Evolutionary conservation across 2,888 invertebrate species (phyloP).

Genomic region (Mythimna impura): DNA sequence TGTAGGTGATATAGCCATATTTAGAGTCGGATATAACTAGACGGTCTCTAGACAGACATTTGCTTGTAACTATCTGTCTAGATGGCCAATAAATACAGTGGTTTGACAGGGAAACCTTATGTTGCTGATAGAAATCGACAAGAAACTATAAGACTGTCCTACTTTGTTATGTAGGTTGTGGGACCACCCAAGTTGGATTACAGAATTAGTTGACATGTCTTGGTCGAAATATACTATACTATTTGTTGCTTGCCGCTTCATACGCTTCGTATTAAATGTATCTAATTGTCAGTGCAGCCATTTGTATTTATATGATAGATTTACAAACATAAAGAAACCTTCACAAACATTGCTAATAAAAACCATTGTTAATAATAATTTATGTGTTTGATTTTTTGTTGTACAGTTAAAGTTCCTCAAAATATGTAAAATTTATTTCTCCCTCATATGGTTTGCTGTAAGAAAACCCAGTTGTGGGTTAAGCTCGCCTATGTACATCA

Average conservation of each 20-base stretch:
- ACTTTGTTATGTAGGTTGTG: slow-evolving; percentile 32
- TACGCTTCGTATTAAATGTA: background rate
- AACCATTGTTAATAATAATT: too few relatives aligned
- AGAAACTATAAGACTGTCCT: slow-evolving; percentile 35
- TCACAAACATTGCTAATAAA: background rate
- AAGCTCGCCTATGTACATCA: too few relatives aligned
- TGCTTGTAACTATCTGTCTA: slow-evolving; percentile 32
- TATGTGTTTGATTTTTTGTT: too few relatives aligned
- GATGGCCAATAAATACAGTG: slow-evolving; percentile 54
- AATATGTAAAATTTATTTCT: too few relatives aligned
- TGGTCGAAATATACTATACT: slow-evolving; percentile 1
- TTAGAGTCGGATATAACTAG: slow-evolving; percentile 3
- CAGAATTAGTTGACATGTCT: slow-evolving; percentile 11
- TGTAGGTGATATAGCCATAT: slow-evolving; percentile 36
- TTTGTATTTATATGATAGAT: background rate
- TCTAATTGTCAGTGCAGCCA: too few relatives aligned
- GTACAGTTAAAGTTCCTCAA: too few relatives aligned
- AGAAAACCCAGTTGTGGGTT: too few relatives aligned
- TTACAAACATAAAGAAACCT: background rate
- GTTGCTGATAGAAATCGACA: slow-evolving; percentile 36
- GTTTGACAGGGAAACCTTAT: slow-evolving; percentile 57
- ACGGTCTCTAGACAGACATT: slow-evolving; percentile 21
- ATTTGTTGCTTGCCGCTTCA: background rate
- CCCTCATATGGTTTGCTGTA: too few relatives aligned
- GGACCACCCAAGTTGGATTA: slow-evolving; percentile 52